Conservation (phyloP, 2,113 vertebrate species). For the Lanius ludovicianus region DNA sequence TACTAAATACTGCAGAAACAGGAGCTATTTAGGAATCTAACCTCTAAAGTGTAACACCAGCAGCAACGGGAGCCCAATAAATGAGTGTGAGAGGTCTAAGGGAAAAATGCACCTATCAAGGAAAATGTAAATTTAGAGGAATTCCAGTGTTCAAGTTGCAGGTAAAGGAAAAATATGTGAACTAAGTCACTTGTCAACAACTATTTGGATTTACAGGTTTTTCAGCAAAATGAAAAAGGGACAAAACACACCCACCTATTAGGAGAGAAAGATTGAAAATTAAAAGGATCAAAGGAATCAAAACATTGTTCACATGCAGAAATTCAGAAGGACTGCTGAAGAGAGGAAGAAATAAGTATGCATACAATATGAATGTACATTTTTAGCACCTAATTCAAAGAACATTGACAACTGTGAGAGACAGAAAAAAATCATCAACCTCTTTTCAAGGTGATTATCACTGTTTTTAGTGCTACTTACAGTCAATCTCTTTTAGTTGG, state of each 20-base stretch:
- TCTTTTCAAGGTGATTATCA: background rate
- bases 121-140: background rate
- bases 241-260: slow-evolving; percentile 73
- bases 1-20: background rate
- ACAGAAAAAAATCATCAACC: background rate
- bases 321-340: slow-evolving; percentile 74
- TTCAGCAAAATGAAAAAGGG: background rate
- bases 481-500: background rate
- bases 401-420: background rate
- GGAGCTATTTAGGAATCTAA: background rate
- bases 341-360: background rate
- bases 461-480: background rate
- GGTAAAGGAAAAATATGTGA: background rate
- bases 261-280: slow-evolving; percentile 72
- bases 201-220: background rate
- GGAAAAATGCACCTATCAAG: background rate
- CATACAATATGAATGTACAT: background rate
- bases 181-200: background rate
- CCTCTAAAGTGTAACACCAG: background rate
- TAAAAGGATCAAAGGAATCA: slow-evolving; percentile 68
- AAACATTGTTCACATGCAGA: slow-evolving; percentile 53
- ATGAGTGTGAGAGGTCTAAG: background rate
- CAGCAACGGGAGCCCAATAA: background rate
- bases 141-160: background rate
- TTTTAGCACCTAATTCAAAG: background rate